Evolutionary conservation across 2,797 vertebrate species (phyloP).

Genomic region (Acipenser transmontanus): DNA sequence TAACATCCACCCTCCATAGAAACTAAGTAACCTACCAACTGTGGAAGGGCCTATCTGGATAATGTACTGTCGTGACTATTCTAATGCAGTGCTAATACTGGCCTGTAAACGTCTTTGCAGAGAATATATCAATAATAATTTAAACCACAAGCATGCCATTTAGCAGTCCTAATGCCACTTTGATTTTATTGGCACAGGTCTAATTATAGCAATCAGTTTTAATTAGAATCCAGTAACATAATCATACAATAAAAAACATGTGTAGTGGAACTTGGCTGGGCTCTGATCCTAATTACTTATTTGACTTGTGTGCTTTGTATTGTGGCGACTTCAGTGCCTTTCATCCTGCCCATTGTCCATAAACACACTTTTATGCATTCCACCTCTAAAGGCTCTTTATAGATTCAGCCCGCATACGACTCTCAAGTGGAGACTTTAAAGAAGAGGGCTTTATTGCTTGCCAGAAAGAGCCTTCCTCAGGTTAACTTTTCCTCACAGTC

Average conservation of each 20-base stretch:
- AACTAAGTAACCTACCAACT: too few species aligned
- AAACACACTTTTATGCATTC: too few species aligned
- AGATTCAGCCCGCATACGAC: slow-evolving; percentile 34
- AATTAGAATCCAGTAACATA: slow-evolving; percentile 56
- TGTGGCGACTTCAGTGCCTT: slow-evolving; percentile 51
- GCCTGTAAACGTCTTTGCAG: slow-evolving; percentile 10
- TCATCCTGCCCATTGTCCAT: slow-evolving; percentile 25
- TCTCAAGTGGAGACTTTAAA: slow-evolving; percentile 32
- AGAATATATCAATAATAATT: slow-evolving; percentile 33
- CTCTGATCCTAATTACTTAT: slow-evolving; percentile 50
- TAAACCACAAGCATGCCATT: slow-evolving; percentile 32
- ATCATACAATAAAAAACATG: slow-evolving; percentile 53
- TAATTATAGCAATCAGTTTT: slow-evolving; percentile 63
- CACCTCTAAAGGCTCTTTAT: slow-evolving; percentile 27
- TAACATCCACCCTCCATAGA: too few species aligned
- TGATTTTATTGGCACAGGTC: slow-evolving; percentile 49
- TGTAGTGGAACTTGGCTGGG: slow-evolving; percentile 50
- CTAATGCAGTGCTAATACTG: background rate
- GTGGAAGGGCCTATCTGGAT: too few species aligned
- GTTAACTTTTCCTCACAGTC: slow-evolving; percentile 34
- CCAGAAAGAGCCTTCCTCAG: slow-evolving; percentile 34
- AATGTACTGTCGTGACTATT: too few species aligned
- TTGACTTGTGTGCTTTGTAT: slow-evolving; percentile 29
- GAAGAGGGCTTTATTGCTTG: slow-evolving; percentile 36
- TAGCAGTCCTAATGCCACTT: slow-evolving; percentile 21